Evolutionary conservation across 2,113 vertebrate species (phyloP).

Genomic region (Tachuris rubrigastra): DNA sequence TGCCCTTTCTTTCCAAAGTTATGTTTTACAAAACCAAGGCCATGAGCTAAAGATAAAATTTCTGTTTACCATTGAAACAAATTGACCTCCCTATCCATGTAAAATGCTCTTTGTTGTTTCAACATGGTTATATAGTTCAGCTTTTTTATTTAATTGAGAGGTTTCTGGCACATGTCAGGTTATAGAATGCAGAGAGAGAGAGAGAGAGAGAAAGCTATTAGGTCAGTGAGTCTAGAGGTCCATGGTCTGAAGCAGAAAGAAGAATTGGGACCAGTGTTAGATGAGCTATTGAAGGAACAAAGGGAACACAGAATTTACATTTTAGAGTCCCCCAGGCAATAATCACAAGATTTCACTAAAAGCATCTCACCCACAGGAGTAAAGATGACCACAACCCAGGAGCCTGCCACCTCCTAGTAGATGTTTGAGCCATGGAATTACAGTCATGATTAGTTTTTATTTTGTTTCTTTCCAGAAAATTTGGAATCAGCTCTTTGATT

Average conservation of each 20-base stretch:
- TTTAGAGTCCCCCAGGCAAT: not conserved
- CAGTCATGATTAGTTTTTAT: not conserved
- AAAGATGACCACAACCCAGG: not conserved
- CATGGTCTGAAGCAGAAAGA: not conserved
- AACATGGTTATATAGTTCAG: not conserved
- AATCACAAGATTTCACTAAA: not conserved
- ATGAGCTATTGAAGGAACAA: not conserved
- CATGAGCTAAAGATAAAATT: not conserved
- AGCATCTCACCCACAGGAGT: not conserved
- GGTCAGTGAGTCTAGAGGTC: not conserved
- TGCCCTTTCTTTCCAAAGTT: not conserved
- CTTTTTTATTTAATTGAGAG: not conserved
- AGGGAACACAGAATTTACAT: not conserved
- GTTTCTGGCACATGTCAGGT: constrained; percentile 29
- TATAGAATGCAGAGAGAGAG: not conserved
- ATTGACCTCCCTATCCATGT: not conserved
- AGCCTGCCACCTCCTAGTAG: not conserved
- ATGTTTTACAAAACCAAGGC: not conserved
- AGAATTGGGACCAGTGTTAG: not conserved
- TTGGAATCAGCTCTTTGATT: not conserved
- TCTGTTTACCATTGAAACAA: not conserved
- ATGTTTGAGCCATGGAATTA: not conserved
- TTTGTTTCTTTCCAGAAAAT: not conserved
- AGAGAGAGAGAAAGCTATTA: not conserved
- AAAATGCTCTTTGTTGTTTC: not conserved